Percentiles rank a stretch among this genome's conserved stretches.
Evolutionary conservation across 2,888 invertebrate genomes (phyloP).

Genomic region (Nematopogon swammerdamellus): DNA sequence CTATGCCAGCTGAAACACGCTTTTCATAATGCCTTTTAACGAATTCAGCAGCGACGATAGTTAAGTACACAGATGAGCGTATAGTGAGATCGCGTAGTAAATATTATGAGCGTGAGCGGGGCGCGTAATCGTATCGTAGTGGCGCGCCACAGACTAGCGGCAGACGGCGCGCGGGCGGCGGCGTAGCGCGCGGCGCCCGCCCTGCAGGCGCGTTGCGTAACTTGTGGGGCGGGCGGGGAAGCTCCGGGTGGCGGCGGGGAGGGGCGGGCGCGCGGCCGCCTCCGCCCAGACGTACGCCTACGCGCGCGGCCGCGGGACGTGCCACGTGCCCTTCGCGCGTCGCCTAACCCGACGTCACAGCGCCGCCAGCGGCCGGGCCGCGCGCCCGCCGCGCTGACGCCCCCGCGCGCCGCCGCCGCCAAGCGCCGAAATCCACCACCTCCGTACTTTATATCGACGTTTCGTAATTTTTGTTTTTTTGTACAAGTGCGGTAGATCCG

Average conservation of each 20-base stretch:
- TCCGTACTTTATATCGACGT: too few relatives aligned
- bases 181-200: background rate
- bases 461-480: too few relatives aligned
- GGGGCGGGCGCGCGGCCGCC: constrained; percentile 17
- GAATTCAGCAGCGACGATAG: too few relatives aligned
- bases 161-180: background rate
- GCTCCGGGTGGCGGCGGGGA: constrained; percentile 15
- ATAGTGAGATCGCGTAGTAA: too few relatives aligned
- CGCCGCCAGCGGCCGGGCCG: constrained; percentile 46
- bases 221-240: constrained; percentile 13
- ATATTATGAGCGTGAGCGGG: too few relatives aligned
- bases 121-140: too few relatives aligned
- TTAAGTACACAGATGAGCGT: too few relatives aligned
- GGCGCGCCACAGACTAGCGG: too few relatives aligned
- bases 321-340: constrained; percentile 28
- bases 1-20: too few relatives aligned
- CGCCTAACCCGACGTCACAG: constrained; percentile 20
- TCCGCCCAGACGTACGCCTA: constrained; percentile 38
- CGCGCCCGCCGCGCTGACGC: constrained; percentile 48
- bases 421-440: background rate
- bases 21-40: too few relatives aligned
- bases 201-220: constrained; percentile 7
- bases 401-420: constrained; percentile 24
- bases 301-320: constrained; percentile 41
- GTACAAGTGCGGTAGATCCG: background rate